Conservation (phyloP, 2,113 vertebrate species). For the Bostrychus sinensis region DNA sequence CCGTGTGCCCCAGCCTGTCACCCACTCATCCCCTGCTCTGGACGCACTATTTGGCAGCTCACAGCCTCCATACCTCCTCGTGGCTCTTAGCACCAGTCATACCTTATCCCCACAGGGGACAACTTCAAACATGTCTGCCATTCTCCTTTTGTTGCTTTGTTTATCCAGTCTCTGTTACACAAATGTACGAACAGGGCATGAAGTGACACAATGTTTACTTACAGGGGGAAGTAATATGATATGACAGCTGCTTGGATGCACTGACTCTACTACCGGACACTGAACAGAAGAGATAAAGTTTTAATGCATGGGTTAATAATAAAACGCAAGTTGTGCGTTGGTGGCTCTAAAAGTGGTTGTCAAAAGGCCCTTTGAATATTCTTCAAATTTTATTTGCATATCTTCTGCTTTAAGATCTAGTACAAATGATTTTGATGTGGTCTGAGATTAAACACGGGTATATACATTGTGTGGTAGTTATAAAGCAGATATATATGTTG, state of each 20-base stretch:
- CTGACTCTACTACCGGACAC: constrained; percentile 1
- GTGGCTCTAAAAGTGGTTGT: constrained; percentile 25
- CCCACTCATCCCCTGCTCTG: constrained; percentile 63
- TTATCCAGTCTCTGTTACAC: background rate
- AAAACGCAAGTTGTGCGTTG: constrained; percentile 16
- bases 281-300: constrained; percentile 42
- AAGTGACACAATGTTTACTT: constrained; percentile 14
- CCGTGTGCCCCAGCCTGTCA: constrained; percentile 70
- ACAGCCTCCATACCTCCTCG: constrained; percentile 32
- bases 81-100: constrained; percentile 37
- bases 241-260: constrained; percentile 41
- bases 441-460: background rate
- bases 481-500: background rate
- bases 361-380: constrained; percentile 3
- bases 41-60: constrained; percentile 46
- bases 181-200: constrained; percentile 19
- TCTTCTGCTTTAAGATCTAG: background rate
- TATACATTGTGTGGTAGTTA: background rate
- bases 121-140: constrained; percentile 19
- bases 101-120: constrained; percentile 2
- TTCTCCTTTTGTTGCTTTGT: background rate
- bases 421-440: background rate
- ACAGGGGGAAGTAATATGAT: constrained; percentile 23
- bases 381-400: background rate
- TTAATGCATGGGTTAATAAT: constrained; percentile 45